Evolutionary conservation across 2,113 vertebrate species (phyloP).

Genomic region (Ceyx melanurus): DNA sequence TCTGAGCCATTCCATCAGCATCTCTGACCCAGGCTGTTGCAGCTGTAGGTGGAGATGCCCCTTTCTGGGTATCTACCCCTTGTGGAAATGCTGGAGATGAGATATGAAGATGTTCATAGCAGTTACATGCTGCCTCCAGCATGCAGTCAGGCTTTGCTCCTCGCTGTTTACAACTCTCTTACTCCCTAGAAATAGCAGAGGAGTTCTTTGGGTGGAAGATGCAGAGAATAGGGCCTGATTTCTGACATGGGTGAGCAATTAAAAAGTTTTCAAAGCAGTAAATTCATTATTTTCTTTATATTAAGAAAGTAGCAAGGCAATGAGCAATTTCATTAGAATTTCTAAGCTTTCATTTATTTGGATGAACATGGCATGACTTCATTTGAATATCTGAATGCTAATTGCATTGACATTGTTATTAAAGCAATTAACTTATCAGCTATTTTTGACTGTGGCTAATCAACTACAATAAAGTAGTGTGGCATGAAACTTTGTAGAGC

Average conservation of each 20-base stretch:
- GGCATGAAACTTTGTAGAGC: neutral
- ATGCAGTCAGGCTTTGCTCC: neutral
- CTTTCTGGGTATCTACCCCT: neutral
- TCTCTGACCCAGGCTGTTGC: neutral
- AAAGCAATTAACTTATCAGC: conserved; percentile 14
- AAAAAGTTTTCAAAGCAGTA: neutral
- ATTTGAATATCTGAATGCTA: conserved; percentile 15
- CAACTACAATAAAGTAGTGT: neutral
- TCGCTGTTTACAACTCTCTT: neutral
- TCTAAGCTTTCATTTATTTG: neutral
- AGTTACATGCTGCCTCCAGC: neutral
- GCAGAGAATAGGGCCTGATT: neutral
- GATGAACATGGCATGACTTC: neutral
- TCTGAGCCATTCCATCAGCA: neutral
- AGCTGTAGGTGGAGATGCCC: neutral
- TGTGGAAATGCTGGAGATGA: neutral
- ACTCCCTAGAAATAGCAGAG: neutral
- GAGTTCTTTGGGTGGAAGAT: neutral
- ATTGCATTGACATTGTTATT: conserved; percentile 17
- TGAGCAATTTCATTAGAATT: neutral
- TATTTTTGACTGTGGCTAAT: conserved; percentile 4
- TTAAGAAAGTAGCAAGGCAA: neutral
- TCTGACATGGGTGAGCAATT: neutral
- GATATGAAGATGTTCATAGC: accelerated
- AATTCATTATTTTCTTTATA: neutral